phyloP scores from a whole-genome alignment of 2,797 vertebrate genomes.

The Oophaga sylvatica region DNA sequence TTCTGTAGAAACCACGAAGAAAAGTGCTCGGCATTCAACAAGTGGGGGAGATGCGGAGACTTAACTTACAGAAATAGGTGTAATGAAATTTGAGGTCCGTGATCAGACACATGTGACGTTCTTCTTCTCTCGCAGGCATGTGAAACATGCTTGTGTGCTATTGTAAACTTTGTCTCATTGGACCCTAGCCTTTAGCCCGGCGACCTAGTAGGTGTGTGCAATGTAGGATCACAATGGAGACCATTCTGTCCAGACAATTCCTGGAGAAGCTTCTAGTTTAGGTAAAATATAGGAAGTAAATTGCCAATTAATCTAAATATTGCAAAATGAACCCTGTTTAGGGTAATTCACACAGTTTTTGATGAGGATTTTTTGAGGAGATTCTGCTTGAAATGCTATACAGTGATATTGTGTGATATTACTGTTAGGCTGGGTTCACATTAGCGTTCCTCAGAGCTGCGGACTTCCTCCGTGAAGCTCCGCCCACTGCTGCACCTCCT shows the following conservation, averaged over 20 bases:
- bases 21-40: not conserved
- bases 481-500: no score
- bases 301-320: not conserved
- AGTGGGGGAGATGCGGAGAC: not conserved
- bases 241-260: not conserved
- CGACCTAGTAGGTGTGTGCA: not conserved
- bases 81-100: slow-evolving; percentile 24
- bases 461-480: no score
- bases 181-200: slow-evolving; percentile 26
- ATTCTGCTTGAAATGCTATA: no score
- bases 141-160: slow-evolving; percentile 34
- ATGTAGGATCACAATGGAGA: not conserved
- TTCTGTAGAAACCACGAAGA: slow-evolving; percentile 25
- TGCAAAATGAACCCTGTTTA: not conserved
- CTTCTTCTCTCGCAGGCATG: not conserved
- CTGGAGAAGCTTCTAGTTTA: not conserved
- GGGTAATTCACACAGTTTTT: not conserved
- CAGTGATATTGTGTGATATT: no score
- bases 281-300: not conserved
- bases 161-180: slow-evolving; percentile 26
- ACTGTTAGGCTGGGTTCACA: no score
- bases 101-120: slow-evolving; percentile 30
- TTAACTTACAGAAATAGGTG: slow-evolving; percentile 27
- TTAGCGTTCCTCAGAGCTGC: no score
- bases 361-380: not conserved